These are phyloP conservation scores for Malacoraja senta DNA, from an alignment of 2,797 vertebrate species.

Conservation along the genomic window DNA sequence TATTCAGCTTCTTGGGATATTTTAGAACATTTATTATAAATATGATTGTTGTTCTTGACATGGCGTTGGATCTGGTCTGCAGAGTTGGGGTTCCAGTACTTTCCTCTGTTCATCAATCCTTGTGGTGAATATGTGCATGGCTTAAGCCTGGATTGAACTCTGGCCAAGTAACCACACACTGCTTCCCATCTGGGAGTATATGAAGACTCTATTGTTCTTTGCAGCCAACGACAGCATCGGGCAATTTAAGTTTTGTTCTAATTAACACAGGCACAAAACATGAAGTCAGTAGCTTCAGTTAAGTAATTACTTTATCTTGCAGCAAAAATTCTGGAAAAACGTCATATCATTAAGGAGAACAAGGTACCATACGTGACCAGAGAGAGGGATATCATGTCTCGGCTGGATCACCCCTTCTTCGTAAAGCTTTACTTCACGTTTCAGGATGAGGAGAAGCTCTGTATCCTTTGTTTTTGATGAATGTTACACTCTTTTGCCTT, in stretches of 20 bases:
- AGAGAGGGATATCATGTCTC: slow-evolving; percentile 94
- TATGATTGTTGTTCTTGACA: too few species aligned
- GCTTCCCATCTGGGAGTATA: not conserved
- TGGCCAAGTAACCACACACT: not conserved
- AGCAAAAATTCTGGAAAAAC: slow-evolving; percentile 99
- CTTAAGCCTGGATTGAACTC: not conserved
- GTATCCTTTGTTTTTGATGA: slow-evolving; percentile 76
- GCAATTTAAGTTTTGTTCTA: not conserved
- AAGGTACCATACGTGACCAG: slow-evolving; percentile 95
- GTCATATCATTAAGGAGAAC: slow-evolving; percentile 98
- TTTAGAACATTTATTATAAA: too few species aligned
- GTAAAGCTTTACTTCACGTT: slow-evolving; percentile 98
- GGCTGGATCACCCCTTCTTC: slow-evolving; percentile 93
- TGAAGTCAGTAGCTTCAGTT: not conserved
- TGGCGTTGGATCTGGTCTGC: not conserved
- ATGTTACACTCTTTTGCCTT: not conserved
- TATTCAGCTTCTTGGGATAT: too few species aligned
- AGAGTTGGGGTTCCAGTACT: not conserved
- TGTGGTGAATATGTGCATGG: not conserved
- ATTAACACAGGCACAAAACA: not conserved
- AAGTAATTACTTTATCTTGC: slow-evolving; percentile 42
- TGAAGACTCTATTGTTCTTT: not conserved
- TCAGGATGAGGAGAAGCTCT: slow-evolving; percentile 98
- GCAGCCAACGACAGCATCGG: not conserved
- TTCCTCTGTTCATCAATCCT: not conserved